phyloP scores from a whole-genome alignment of 2,888 invertebrate genomes.

The Drosophila rellima region DNA sequence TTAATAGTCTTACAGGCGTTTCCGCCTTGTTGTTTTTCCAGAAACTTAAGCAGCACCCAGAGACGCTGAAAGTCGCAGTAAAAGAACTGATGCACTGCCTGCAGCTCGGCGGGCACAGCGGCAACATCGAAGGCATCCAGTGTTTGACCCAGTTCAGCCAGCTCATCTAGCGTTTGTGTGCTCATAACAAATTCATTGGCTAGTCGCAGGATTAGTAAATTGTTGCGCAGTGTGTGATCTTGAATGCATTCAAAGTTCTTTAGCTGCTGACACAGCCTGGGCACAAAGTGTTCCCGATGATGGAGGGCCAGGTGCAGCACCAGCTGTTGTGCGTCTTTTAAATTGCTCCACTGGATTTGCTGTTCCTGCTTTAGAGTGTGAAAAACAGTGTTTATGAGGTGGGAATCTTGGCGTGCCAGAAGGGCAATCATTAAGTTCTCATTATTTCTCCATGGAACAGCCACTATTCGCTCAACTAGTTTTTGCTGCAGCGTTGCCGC shows the following conservation, averaged over 20 bases:
- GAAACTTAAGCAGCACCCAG: constrained; percentile 67
- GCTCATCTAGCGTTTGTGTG: constrained; percentile 67
- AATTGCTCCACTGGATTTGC: constrained; percentile 41
- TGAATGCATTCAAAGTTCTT: constrained; percentile 64
- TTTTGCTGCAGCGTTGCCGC: constrained; percentile 47
- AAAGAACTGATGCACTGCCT: constrained; percentile 80
- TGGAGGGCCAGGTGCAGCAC: constrained; percentile 71
- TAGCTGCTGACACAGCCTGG: constrained; percentile 65
- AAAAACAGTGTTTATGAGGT: constrained; percentile 62
- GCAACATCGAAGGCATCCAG: constrained; percentile 66
- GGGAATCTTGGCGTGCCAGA: constrained; percentile 64
- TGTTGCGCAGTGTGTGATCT: constrained; percentile 75
- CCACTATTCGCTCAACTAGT: constrained; percentile 53
- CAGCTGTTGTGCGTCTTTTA: constrained; percentile 67
- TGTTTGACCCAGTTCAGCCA: constrained; percentile 72
- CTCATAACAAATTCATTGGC: constrained; percentile 78
- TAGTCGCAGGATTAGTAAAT: constrained; percentile 79
- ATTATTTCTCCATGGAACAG: constrained; percentile 37
- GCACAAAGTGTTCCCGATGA: constrained; percentile 79
- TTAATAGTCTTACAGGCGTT: constrained; percentile 58
- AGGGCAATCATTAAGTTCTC: constrained; percentile 69
- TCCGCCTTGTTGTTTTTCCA: constrained; percentile 59
- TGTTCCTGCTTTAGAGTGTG: constrained; percentile 42
- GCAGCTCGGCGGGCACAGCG: constrained; percentile 58
- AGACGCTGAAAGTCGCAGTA: constrained; percentile 82